Conservation (phyloP, 1,140 invertebrate genomes). For the Zaprionus taronus region DNA sequence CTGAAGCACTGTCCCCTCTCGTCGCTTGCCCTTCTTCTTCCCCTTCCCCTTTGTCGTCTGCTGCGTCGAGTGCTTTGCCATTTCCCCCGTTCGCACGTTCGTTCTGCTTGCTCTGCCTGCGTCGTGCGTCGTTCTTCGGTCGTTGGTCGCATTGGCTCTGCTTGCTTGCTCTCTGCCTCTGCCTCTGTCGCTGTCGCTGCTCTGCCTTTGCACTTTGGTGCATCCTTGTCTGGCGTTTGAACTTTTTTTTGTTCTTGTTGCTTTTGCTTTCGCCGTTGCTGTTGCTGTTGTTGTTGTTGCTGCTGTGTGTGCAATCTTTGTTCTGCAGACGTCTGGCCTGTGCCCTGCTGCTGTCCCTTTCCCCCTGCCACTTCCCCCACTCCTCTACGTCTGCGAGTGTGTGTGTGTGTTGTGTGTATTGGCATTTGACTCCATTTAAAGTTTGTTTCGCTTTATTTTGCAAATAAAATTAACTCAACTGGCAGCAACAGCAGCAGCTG, state of each 20-base stretch:
- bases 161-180: not conserved
- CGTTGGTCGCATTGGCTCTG: not conserved
- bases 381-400: conserved; percentile 9
- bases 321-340: conserved; percentile 77
- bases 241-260: conserved; percentile 76
- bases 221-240: conserved; percentile 83
- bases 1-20: conserved; percentile 62
- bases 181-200: conserved; percentile 42
- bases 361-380: not conserved
- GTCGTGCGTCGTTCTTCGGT: conserved; percentile 1
- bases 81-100: conserved; percentile 18
- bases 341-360: conserved; percentile 16
- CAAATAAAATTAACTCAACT: conserved; percentile 81
- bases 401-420: conserved; percentile 54
- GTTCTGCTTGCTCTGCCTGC: not conserved
- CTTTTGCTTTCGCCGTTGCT: conserved; percentile 18
- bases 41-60: conserved; percentile 56
- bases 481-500: conserved; percentile 27
- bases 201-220: conserved; percentile 81
- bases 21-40: conserved; percentile 22
- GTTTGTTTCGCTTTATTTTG: conserved; percentile 82
- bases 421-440: conserved; percentile 83
- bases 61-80: conserved; percentile 64
- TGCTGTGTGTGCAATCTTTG: conserved; percentile 74
- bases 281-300: conserved; percentile 23